phyloP scores from a whole-genome alignment of 2,113 vertebrate genomes.

The Asarcornis scutulata region DNA sequence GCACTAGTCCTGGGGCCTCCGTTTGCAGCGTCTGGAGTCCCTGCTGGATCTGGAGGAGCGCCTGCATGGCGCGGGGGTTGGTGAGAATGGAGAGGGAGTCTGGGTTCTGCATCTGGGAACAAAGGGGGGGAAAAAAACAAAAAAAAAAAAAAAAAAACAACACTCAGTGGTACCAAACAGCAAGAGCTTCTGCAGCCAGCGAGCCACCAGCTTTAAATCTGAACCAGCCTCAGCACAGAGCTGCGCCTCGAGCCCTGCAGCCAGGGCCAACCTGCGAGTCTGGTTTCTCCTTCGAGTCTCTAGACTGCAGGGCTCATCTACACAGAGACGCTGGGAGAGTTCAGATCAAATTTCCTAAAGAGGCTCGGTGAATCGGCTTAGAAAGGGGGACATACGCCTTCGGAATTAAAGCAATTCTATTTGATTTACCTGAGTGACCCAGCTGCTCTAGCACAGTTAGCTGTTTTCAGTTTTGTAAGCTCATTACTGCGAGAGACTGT shows the following conservation, averaged over 20 bases:
- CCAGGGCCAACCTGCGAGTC: fast-evolving
- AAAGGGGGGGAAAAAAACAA: too few relatives aligned
- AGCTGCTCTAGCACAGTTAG: neutral
- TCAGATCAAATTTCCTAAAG: neutral
- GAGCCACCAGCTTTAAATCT: neutral
- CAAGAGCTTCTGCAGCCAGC: neutral
- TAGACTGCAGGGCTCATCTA: neutral
- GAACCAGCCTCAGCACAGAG: neutral
- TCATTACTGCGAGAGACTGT: neutral
- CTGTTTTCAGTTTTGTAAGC: neutral
- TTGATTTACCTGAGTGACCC: neutral
- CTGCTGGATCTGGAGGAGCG: slow-evolving; percentile 97
- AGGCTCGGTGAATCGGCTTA: neutral
- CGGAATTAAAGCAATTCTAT: neutral
- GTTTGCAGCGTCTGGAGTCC: slow-evolving; percentile 96
- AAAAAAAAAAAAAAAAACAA: too few relatives aligned
- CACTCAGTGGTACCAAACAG: neutral
- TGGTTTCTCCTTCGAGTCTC: neutral
- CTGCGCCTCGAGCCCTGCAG: neutral
- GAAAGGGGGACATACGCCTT: neutral
- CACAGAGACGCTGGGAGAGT: neutral
- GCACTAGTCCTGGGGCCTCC: slow-evolving; percentile 95
- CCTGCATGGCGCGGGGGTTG: slow-evolving; percentile 97
- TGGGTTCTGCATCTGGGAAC: slow-evolving; percentile 95
- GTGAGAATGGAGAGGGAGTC: slow-evolving; percentile 95